Conservation (phyloP, 2,797 vertebrate genomes). For the Caiman crocodilus region DNA sequence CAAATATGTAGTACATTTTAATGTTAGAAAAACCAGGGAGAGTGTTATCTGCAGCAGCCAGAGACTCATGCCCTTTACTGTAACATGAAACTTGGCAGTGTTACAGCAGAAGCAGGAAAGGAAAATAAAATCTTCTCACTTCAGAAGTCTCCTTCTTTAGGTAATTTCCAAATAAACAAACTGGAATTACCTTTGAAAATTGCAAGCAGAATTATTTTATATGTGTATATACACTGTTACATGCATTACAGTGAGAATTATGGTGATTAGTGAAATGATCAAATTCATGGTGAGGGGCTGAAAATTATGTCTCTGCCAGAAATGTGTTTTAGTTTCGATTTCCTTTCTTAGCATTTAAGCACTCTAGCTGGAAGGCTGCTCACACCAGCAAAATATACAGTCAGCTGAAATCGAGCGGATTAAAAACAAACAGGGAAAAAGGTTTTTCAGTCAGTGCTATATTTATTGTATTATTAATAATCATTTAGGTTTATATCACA, state of each 20-base stretch:
- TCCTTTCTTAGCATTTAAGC: not conserved
- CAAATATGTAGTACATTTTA: not conserved
- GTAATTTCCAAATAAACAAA: not conserved
- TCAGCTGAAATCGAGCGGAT: rapidly evolving
- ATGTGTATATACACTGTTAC: not conserved
- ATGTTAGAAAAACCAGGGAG: not conserved
- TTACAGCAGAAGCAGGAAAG: not conserved
- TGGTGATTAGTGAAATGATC: not conserved
- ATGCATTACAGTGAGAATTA: not conserved
- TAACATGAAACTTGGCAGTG: not conserved
- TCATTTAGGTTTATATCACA: not conserved
- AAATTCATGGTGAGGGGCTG: not conserved
- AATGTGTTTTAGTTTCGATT: conserved; percentile 20
- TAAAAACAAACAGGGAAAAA: not conserved
- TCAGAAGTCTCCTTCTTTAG: not conserved
- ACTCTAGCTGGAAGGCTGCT: not conserved
- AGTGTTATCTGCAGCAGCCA: not conserved
- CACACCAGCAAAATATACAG: not conserved
- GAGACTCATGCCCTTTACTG: not conserved
- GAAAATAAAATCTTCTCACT: not conserved
- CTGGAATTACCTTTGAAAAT: not conserved
- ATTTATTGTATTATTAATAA: not conserved
- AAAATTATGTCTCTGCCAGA: not conserved
- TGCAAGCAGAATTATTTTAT: not conserved
- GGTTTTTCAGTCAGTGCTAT: not conserved